A percentile compares a stretch with the other conserved stretches of the same genome.
These are phyloP conservation scores for Biston betularia DNA, from an alignment of 2,888 invertebrate genomes.

Conservation along the genomic window DNA sequence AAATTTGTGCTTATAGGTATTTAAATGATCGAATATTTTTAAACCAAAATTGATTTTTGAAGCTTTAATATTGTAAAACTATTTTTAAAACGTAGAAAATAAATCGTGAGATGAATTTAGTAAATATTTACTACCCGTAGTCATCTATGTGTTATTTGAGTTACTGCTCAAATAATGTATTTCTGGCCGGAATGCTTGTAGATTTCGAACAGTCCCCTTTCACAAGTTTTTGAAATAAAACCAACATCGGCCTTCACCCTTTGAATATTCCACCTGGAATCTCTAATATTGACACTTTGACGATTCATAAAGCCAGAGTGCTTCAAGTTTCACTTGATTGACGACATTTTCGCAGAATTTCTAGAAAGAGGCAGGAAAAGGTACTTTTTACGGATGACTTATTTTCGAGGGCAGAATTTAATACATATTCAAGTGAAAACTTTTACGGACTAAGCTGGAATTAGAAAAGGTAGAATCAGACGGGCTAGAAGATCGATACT, in stretches of 20 bases:
- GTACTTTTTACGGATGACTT: slow-evolving; percentile 30
- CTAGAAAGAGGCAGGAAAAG: slow-evolving; percentile 24
- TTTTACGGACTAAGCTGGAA: slow-evolving; percentile 10
- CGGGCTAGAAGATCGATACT: neutral
- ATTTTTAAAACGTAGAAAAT: too few relatives aligned
- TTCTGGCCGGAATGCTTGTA: slow-evolving; percentile 16
- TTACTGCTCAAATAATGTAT: slow-evolving; percentile 2
- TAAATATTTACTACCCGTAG: neutral
- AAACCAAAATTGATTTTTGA: too few relatives aligned
- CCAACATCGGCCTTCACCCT: slow-evolving; percentile 25
- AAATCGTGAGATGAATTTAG: too few relatives aligned
- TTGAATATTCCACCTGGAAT: slow-evolving; percentile 38
- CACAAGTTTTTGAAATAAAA: slow-evolving; percentile 36
- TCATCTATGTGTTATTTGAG: neutral
- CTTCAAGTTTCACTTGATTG: slow-evolving; percentile 33
- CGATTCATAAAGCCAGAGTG: slow-evolving; percentile 31
- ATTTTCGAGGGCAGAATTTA: slow-evolving; percentile 22
- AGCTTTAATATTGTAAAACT: too few relatives aligned
- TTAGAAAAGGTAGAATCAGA: slow-evolving; percentile 13
- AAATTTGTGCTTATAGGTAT: too few relatives aligned
- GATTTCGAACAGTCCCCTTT: slow-evolving; percentile 21
- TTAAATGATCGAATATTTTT: too few relatives aligned
- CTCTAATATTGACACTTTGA: slow-evolving; percentile 38
- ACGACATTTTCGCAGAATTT: slow-evolving; percentile 27
- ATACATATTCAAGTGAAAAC: slow-evolving; percentile 29